Evolutionary conservation across 2,888 invertebrate genomes (phyloP).

Genomic region (Seira sanloemensis): DNA sequence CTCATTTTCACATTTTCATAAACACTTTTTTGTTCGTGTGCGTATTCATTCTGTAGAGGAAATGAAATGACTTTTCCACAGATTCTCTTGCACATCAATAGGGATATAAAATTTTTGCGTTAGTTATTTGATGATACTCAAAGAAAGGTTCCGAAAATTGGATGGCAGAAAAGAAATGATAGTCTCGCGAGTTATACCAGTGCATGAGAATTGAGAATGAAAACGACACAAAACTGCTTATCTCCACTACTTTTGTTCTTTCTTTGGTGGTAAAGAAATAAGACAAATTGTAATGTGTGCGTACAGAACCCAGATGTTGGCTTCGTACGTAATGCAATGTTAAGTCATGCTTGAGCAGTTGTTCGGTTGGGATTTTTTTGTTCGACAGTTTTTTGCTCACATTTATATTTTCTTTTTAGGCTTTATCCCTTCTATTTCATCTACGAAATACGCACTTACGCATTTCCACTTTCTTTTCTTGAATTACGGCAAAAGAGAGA

Average conservation of each 20-base stretch:
- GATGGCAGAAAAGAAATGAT: too few relatives aligned
- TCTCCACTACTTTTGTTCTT: too few relatives aligned
- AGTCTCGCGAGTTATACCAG: neutral
- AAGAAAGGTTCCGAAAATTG: too few relatives aligned
- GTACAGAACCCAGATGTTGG: conserved; percentile 56
- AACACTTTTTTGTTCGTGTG: neutral
- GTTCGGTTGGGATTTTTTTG: conserved; percentile 32
- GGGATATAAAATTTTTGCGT: neutral
- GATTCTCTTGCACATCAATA: too few relatives aligned
- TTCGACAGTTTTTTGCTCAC: conserved; percentile 37
- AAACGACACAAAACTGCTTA: neutral
- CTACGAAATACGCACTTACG: too few relatives aligned
- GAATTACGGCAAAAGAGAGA: too few relatives aligned
- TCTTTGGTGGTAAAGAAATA: neutral
- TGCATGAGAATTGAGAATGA: neutral
- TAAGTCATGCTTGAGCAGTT: conserved; percentile 55
- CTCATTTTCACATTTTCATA: neutral
- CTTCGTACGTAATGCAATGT: conserved; percentile 36
- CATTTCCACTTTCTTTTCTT: neutral
- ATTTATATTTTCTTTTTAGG: conserved; percentile 30
- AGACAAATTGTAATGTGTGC: conserved; percentile 36
- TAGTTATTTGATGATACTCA: neutral
- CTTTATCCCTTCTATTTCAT: neutral
- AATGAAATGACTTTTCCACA: conserved; percentile 14
- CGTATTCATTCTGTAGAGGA: neutral